Conservation (phyloP, 2,113 vertebrate genomes). For the Prochilodus magdalenae region DNA sequence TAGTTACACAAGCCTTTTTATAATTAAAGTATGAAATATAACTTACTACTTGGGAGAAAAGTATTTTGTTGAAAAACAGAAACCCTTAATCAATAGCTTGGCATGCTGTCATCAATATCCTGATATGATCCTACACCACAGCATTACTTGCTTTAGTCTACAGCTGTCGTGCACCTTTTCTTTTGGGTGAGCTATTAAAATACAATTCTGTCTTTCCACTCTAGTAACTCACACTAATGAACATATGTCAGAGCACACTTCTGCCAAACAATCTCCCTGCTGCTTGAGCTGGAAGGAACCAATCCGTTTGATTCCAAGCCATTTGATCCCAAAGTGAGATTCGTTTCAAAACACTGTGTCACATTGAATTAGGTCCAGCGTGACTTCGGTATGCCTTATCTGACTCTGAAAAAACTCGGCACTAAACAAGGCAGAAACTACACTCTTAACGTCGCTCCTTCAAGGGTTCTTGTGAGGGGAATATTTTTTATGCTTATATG, state of each 20-base stretch:
- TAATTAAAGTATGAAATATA: too few relatives aligned
- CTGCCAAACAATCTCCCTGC: slow-evolving; percentile 9
- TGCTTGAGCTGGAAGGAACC: background rate
- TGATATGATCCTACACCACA: background rate
- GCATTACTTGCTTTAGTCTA: background rate
- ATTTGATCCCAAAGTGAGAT: background rate
- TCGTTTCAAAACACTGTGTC: background rate
- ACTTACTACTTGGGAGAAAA: too few relatives aligned
- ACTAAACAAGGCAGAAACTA: background rate
- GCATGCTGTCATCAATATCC: background rate
- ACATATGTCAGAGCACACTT: background rate
- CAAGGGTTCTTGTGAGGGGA: too few relatives aligned
- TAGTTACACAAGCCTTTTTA: background rate
- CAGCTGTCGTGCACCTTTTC: background rate
- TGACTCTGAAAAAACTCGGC: background rate
- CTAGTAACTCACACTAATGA: slow-evolving; percentile 1
- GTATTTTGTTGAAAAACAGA: background rate
- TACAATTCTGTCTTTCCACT: background rate
- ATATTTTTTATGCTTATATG: too few relatives aligned
- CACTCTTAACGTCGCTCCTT: too few relatives aligned
- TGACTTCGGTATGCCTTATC: background rate
- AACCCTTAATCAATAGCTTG: slow-evolving; percentile 1
- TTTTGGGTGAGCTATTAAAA: background rate
- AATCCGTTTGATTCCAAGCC: background rate
- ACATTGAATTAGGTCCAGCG: background rate